These are phyloP conservation scores for Drosophila rufa DNA, from an alignment of 1,140 invertebrate species.

Conservation along the genomic window DNA sequence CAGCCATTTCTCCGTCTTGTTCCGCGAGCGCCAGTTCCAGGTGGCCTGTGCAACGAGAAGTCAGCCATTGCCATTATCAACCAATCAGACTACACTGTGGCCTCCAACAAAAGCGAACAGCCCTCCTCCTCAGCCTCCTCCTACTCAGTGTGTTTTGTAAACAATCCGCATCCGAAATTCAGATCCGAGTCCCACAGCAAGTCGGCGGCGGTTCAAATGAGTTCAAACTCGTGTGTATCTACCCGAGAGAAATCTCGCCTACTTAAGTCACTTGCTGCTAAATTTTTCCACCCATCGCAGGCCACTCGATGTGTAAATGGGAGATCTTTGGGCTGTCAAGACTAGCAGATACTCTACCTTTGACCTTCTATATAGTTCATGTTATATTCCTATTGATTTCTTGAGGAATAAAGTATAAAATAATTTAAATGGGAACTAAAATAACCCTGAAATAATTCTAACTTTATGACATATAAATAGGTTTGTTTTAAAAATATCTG, in stretches of 20 bases:
- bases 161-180: slow-evolving; percentile 16
- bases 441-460: no score
- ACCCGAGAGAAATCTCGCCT: slow-evolving; percentile 24
- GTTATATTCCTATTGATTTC: no score
- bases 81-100: slow-evolving; percentile 15
- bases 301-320: not conserved
- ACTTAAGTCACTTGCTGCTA: slow-evolving; percentile 29
- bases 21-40: slow-evolving; percentile 86
- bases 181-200: not conserved
- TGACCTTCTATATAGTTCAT: no score
- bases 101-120: not conserved
- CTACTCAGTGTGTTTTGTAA: slow-evolving; percentile 19
- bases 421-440: no score
- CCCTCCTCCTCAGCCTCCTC: not conserved
- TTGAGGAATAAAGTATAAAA: no score
- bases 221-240: slow-evolving; percentile 35
- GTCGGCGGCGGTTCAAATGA: slow-evolving; percentile 39
- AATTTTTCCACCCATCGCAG: slow-evolving; percentile 13
- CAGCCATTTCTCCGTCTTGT: slow-evolving; percentile 86
- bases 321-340: not conserved
- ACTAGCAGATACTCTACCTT: not conserved
- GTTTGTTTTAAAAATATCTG: no score
- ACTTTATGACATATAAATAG: no score
- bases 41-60: slow-evolving; percentile 54
- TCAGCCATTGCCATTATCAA: slow-evolving; percentile 13